These are phyloP conservation scores for Hydractinia echinata DNA, from an alignment of 30 jellyfish, hydroid and myxozoan genomes.

Conservation along the genomic window DNA sequence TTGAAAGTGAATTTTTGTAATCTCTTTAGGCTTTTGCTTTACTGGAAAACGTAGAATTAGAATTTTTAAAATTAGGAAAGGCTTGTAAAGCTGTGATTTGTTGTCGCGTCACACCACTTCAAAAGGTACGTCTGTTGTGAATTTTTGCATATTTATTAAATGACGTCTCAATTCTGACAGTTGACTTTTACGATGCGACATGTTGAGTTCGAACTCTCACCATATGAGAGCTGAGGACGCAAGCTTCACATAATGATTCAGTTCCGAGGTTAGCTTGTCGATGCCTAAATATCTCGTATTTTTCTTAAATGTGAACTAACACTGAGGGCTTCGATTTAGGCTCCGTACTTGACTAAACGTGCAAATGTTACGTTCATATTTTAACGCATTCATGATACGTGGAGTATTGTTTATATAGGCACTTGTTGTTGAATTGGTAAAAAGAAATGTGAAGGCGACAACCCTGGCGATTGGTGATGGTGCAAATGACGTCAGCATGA, in stretches of 20 bases:
- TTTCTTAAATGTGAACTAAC: background rate
- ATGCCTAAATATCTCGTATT: background rate
- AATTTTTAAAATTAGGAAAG: conserved; percentile 63
- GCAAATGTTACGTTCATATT: background rate
- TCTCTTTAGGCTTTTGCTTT: conserved; percentile 67
- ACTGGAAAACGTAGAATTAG: conserved; percentile 50
- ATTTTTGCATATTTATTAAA: background rate
- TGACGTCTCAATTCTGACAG: no score
- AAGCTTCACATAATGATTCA: no score
- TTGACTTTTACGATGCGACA: no score
- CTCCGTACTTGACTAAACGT: no score
- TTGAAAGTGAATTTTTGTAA: background rate
- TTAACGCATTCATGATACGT: background rate
- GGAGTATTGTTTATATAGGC: conserved; percentile 46
- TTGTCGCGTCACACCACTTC: conserved; percentile 95
- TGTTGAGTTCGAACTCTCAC: no score
- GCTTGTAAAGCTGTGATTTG: conserved; percentile 95
- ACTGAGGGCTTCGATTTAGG: no score
- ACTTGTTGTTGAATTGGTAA: conserved; percentile 79
- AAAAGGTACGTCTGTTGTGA: conserved; percentile 46
- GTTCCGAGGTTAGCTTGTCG: background rate
- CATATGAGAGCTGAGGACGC: no score
- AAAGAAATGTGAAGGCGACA: conserved; percentile 76
- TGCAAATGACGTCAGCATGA: conserved; percentile 99
- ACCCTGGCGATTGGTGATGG: conserved; percentile 99